Conservation (phyloP, 2,888 invertebrate species). For the Drosophila kokeensis region DNA sequence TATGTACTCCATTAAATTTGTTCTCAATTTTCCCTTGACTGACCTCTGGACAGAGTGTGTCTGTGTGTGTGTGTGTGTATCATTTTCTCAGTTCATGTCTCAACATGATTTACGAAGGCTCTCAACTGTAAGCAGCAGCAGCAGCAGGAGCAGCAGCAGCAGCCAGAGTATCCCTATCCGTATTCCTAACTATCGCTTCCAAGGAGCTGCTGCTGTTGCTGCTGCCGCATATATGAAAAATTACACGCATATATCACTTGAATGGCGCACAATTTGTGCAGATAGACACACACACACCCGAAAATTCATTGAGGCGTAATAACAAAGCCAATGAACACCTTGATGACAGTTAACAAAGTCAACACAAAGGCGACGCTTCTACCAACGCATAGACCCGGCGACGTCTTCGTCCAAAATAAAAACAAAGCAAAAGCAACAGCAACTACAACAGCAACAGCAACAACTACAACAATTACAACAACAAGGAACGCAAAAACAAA, state of each 20-base stretch:
- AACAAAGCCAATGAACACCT: slow-evolving; percentile 82
- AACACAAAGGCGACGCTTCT: slow-evolving; percentile 39
- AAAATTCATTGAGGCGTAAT: slow-evolving; percentile 79
- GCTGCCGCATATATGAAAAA: slow-evolving; percentile 54
- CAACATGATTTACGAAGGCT: slow-evolving; percentile 52
- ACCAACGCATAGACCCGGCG: slow-evolving; percentile 4
- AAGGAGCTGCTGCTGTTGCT: slow-evolving; percentile 23
- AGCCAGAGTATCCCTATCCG: background rate
- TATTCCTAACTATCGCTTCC: slow-evolving; percentile 38
- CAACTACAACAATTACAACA: slow-evolving; percentile 9
- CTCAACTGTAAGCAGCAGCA: slow-evolving; percentile 51
- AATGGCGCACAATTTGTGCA: slow-evolving; percentile 66
- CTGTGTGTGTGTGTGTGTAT: slow-evolving; percentile 13
- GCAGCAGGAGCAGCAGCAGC: background rate
- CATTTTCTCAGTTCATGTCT: slow-evolving; percentile 37
- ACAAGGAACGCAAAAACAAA: slow-evolving; percentile 31
- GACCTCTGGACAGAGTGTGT: slow-evolving; percentile 23
- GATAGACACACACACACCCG: slow-evolving; percentile 44
- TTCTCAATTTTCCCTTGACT: slow-evolving; percentile 38
- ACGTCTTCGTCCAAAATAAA: slow-evolving; percentile 15
- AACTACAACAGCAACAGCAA: slow-evolving; percentile 9
- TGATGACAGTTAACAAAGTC: slow-evolving; percentile 79
- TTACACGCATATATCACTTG: slow-evolving; percentile 68
- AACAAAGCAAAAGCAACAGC: slow-evolving; percentile 24
- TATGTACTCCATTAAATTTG: slow-evolving; percentile 47